Evolutionary conservation across 2,113 vertebrate genomes (phyloP), one percentile per base, ranked within the genome.

Genomic region (Piaya cayana): DNA sequence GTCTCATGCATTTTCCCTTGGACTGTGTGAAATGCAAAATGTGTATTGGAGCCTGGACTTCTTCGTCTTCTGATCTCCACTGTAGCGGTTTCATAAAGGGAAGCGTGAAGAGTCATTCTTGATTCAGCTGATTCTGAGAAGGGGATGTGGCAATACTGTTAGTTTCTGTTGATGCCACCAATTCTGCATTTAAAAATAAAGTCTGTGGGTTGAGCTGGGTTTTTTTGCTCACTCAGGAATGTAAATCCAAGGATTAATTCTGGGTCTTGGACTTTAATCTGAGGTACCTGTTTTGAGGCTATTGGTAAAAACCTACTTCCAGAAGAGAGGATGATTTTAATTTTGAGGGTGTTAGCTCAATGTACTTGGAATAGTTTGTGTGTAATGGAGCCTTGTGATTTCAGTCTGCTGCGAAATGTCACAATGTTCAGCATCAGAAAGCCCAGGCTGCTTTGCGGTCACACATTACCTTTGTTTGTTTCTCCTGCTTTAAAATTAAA

Each of bases 1-100:
- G 16, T 0, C 0, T 65, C 18, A 5, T 62, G 11, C 1, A 0
- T 91, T 87, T 84, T 75, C 17, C 23, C 2, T 42, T 63, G 22
- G 22, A 4, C 25, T 67, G 25, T 2, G 3, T 74, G 20, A 80
- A 80, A 37, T 25, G 13, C 36, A 59, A 58, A 82, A 39, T 34
- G 11, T 6, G 29, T 63, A 26, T 17, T 42, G 22, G 20, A 75
- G 42, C 4, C n/a, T 34, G 19, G 16, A 70, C 15, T 68, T 56
- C 9, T 22, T 39, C 10, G 8, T 47, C 11, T 69, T 70, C 15
- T 8, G 1, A 39, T 60, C 26, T 16, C 14, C 8, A 7, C 30
- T 37, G 4, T 7, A 4, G 2, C 25, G 21, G 15, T 56, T 86
- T 86, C 3, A 0, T 58, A 1, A 1, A 1, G 19, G 4, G 21